Evolutionary conservation across 2,113 vertebrate genomes (phyloP).

Genomic region (Sylvilagus bachmani): DNA sequence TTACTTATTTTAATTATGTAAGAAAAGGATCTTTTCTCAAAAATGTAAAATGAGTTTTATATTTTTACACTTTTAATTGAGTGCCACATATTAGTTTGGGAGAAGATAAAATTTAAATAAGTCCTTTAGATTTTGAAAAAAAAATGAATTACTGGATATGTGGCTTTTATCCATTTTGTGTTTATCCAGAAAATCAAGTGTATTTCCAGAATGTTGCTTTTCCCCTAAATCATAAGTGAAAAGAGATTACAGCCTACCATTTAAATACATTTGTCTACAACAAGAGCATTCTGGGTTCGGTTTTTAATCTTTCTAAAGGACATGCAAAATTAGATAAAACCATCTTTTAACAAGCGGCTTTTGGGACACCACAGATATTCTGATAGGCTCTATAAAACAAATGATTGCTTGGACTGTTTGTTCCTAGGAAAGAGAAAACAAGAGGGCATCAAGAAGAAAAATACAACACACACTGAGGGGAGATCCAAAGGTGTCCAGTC

Average conservation of each 20-base stretch:
- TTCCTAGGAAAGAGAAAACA: background rate
- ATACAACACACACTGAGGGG: background rate
- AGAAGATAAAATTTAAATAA: background rate
- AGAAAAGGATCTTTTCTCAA: background rate
- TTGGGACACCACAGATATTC: background rate
- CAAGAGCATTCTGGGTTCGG: background rate
- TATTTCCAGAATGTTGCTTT: background rate
- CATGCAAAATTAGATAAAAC: background rate
- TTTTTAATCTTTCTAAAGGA: conserved; percentile 12
- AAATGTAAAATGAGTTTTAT: background rate
- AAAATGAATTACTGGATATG: background rate
- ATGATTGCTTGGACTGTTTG: background rate
- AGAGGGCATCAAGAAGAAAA: background rate
- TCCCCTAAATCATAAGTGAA: background rate
- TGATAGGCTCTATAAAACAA: conserved; percentile 7
- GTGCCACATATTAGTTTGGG: background rate
- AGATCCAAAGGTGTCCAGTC: background rate
- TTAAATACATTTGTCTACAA: background rate
- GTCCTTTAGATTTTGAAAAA: background rate
- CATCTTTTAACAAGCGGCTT: background rate
- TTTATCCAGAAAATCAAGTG: background rate
- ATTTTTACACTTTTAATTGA: no score
- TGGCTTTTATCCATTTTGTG: background rate
- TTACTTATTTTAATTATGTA: background rate
- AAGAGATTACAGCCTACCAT: background rate